phyloP scores from a whole-genome alignment of 2,113 vertebrate genomes.

The Gulo gulo region DNA sequence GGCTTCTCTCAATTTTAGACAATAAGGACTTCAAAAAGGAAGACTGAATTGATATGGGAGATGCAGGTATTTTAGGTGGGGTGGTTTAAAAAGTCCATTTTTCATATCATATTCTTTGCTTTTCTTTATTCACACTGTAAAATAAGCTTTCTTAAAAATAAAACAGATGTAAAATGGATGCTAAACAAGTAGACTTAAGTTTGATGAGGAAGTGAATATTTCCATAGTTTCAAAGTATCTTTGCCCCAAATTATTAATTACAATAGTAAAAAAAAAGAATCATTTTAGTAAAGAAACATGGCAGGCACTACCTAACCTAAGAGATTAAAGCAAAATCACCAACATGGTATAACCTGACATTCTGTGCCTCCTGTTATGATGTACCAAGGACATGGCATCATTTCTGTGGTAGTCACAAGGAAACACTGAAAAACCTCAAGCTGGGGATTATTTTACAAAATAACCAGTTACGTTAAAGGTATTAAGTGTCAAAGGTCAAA shows the following conservation, averaged over 20 bases:
- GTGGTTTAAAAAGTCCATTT: not conserved
- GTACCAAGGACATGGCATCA: not conserved
- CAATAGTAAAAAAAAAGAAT: not conserved
- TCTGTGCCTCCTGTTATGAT: not conserved
- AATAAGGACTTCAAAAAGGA: not conserved
- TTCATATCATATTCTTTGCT: not conserved
- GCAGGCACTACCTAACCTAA: not conserved
- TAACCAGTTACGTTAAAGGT: not conserved
- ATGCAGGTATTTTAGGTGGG: not conserved
- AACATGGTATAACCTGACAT: not conserved
- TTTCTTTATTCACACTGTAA: conserved; percentile 12
- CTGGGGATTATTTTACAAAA: not conserved
- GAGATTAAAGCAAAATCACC: not conserved
- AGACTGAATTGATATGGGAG: not conserved
- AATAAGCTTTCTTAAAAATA: conserved; percentile 5
- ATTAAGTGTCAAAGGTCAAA: conserved; percentile 21
- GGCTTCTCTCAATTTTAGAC: not conserved
- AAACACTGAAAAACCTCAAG: not conserved
- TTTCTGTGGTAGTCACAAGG: not conserved
- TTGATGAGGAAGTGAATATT: not conserved
- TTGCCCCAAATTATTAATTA: not conserved
- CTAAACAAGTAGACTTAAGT: not conserved
- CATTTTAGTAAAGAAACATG: not conserved
- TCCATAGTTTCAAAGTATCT: not conserved
- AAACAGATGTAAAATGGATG: not conserved